phyloP scores from a whole-genome alignment of 2,888 invertebrate species.

The Rotaria sp. region DNA sequence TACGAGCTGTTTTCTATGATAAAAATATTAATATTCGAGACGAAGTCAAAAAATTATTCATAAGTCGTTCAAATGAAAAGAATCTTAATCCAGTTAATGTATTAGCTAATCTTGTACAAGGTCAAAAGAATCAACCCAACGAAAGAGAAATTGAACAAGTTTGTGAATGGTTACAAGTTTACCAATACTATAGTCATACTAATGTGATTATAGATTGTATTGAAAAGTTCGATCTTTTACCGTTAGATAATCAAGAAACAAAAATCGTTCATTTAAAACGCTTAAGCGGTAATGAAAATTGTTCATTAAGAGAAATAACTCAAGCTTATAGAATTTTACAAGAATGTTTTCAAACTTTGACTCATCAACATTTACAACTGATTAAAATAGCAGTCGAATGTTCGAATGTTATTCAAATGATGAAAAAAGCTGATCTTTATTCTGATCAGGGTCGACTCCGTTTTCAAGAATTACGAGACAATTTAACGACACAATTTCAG shows the following conservation, averaged over 20 bases:
- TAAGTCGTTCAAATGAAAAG: background rate
- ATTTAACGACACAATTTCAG: conserved; percentile 20
- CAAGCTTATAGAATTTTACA: background rate
- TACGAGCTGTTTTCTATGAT: background rate
- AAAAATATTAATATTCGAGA: background rate
- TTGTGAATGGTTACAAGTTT: conserved; percentile 6
- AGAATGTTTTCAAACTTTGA: background rate
- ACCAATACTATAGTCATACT: background rate
- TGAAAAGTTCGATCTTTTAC: background rate
- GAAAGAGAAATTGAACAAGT: background rate
- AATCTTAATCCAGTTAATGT: no score
- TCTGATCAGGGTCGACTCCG: background rate
- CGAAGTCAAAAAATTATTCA: background rate
- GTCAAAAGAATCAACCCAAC: no score
- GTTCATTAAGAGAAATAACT: background rate
- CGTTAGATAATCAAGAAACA: background rate
- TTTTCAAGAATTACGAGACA: conserved; percentile 24
- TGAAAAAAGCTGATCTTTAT: background rate
- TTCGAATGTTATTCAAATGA: background rate
- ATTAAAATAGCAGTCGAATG: background rate
- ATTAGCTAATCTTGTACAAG: no score
- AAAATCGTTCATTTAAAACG: background rate
- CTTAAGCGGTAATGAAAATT: background rate
- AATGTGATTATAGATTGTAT: background rate
- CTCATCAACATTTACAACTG: background rate